A percentile compares a stretch with the other conserved stretches of the same genome.
These are phyloP conservation scores for Mus spretus DNA, from an alignment of 2,797 vertebrate species.

Conservation along the genomic window DNA sequence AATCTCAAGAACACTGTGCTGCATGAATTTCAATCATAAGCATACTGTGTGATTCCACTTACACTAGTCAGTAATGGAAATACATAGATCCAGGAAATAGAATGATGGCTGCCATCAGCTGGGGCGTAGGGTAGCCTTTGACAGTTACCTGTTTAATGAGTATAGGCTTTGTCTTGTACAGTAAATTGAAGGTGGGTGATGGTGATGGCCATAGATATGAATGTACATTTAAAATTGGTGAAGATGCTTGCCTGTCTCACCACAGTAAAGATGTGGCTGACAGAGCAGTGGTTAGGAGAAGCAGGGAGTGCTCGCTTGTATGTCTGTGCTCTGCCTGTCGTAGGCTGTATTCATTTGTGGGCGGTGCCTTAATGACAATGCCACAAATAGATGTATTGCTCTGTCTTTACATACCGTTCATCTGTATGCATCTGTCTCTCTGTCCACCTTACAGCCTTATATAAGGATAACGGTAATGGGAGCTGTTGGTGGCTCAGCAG, in stretches of 20 bases:
- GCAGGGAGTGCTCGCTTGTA: too few relatives aligned
- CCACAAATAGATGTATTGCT: background rate
- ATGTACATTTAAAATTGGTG: background rate
- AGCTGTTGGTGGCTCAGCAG: background rate
- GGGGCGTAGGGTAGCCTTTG: background rate
- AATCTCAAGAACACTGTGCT: background rate
- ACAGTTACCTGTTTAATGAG: background rate
- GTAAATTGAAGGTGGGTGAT: background rate
- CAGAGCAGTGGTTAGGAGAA: background rate
- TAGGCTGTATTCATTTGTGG: background rate
- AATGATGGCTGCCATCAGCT: background rate
- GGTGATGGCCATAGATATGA: background rate
- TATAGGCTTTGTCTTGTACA: background rate
- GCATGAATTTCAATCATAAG: background rate
- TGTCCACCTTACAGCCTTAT: background rate
- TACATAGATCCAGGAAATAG: background rate
- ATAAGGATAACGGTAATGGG: background rate
- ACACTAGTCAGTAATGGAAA: background rate
- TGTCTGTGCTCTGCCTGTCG: background rate
- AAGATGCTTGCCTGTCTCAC: background rate
- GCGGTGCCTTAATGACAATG: background rate
- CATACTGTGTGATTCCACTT: background rate
- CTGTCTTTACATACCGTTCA: background rate
- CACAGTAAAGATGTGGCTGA: background rate
- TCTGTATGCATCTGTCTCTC: background rate